Percentiles rank a stretch among this genome's conserved stretches.
These are phyloP conservation scores for Junonia oenone DNA, from an alignment of 2,888 invertebrate genomes.

Conservation along the genomic window DNA sequence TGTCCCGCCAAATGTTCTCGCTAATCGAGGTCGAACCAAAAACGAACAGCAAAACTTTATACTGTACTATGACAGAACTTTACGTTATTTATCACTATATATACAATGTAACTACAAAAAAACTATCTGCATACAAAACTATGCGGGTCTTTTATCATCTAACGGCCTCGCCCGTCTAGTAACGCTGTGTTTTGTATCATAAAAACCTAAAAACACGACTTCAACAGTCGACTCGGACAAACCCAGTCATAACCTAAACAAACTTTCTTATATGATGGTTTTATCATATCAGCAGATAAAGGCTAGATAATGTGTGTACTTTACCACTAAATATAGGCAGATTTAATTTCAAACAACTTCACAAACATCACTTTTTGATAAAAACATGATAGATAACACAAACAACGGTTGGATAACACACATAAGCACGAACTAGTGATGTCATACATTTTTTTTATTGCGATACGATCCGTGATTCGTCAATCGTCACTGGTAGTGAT, in stretches of 20 bases:
- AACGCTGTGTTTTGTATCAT: conserved; percentile 39
- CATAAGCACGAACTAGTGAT: conserved; percentile 62
- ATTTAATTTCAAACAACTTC: conserved; percentile 60
- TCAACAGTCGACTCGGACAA: conserved; percentile 38
- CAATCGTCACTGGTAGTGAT: conserved; percentile 28
- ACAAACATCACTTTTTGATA: conserved; percentile 74
- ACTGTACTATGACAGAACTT: background rate
- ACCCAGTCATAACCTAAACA: conserved; percentile 59
- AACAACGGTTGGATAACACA: conserved; percentile 50
- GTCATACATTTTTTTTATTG: conserved; percentile 31
- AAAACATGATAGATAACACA: conserved; percentile 76
- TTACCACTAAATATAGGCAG: conserved; percentile 67
- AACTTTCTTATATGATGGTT: conserved; percentile 41
- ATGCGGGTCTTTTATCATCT: conserved; percentile 13
- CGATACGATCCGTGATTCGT: conserved; percentile 29
- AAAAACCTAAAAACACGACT: conserved; percentile 66
- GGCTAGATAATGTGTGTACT: conserved; percentile 61
- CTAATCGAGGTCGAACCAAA: conserved; percentile 35
- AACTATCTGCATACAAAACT: conserved; percentile 2
- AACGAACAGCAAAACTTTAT: conserved; percentile 20
- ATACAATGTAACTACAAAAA: background rate
- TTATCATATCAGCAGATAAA: conserved; percentile 47
- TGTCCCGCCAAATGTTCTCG: conserved; percentile 34
- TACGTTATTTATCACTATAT: conserved; percentile 3
- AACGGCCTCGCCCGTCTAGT: conserved; percentile 6